Conservation (phyloP, 2,113 vertebrate species). For the Phalacrocorax pelagicus region DNA sequence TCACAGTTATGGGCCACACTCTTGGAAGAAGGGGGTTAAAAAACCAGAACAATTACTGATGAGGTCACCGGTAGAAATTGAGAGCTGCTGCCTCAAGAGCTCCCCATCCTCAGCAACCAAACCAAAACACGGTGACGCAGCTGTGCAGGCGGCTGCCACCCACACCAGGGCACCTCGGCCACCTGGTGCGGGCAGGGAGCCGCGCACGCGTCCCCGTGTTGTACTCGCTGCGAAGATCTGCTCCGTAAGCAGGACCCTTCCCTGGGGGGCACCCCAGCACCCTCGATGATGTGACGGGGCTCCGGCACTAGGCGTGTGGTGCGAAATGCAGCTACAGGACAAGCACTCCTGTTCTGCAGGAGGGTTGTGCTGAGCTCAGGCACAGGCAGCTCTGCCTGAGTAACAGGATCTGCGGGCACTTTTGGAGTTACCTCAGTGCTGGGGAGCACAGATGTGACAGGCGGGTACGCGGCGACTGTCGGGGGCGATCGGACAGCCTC, state of each 20-base stretch:
- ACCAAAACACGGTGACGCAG: not conserved
- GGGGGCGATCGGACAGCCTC: not conserved
- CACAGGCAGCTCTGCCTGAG: not conserved
- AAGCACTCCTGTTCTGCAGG: not conserved
- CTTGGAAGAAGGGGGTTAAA: not conserved
- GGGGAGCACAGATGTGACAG: not conserved
- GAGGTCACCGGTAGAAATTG: not conserved
- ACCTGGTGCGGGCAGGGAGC: not conserved
- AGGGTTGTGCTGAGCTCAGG: not conserved
- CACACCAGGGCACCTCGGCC: not conserved
- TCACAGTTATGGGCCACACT: fast-evolving
- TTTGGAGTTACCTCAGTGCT: not conserved
- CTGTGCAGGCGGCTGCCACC: not conserved
- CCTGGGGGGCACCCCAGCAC: fast-evolving
- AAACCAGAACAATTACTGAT: not conserved
- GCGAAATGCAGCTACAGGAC: fast-evolving
- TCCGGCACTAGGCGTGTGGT: not conserved
- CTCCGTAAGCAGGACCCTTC: not conserved
- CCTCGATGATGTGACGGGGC: fast-evolving
- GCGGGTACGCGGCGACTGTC: not conserved
- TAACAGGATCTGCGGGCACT: not conserved
- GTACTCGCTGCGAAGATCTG: not conserved
- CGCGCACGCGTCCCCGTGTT: fast-evolving
- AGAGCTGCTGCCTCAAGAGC: not conserved
- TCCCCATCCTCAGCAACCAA: not conserved